These are phyloP conservation scores for Gymnopithys bicolor DNA, from an alignment of 2,797 vertebrate species.

Conservation along the genomic window DNA sequence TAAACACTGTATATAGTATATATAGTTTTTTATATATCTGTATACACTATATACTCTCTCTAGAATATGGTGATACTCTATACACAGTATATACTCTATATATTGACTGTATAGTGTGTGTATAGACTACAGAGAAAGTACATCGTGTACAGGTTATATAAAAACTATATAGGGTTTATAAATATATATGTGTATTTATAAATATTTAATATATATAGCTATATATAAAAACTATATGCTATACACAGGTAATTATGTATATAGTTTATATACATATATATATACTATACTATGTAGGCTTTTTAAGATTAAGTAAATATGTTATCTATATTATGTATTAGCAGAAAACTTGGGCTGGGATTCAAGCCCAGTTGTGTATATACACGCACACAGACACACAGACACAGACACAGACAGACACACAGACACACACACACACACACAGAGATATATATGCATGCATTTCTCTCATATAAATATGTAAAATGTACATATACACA, in stretches of 20 bases:
- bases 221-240: neutral
- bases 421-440: neutral
- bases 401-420: neutral
- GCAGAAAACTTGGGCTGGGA: neutral
- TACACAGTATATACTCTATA: neutral
- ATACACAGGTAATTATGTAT: neutral
- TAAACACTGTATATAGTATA: neutral
- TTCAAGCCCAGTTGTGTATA: neutral
- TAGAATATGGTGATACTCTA: neutral
- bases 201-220: neutral
- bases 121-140: neutral
- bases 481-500: neutral
- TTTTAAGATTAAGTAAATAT: neutral
- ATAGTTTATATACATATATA: neutral
- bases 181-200: neutral
- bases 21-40: neutral
- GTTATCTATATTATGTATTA: neutral
- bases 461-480: neutral
- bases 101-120: neutral
- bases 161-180: neutral
- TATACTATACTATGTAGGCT: neutral
- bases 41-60: neutral
- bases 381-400: neutral
- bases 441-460: neutral
- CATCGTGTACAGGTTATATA: neutral